Conservation (phyloP, 2,113 vertebrate species). For the Anolis carolinensis region DNA sequence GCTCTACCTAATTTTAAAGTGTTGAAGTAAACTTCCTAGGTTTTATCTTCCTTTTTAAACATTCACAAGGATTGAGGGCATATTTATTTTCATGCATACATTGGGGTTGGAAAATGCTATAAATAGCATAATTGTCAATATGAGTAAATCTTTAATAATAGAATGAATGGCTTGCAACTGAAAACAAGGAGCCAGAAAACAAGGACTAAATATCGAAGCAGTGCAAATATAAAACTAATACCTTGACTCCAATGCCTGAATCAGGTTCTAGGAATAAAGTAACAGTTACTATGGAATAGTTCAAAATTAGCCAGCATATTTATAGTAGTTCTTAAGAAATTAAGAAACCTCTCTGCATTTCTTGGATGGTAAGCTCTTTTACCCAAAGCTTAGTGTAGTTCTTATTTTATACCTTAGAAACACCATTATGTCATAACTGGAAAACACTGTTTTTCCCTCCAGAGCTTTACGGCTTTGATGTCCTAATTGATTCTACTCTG, state of each 20-base stretch:
- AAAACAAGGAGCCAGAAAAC: background rate
- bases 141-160: background rate
- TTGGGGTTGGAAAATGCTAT: background rate
- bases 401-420: background rate
- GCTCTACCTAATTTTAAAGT: background rate
- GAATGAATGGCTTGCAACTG: background rate
- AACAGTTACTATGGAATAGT: background rate
- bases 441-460: conserved; percentile 61
- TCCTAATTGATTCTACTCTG: conserved; percentile 93
- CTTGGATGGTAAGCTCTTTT: background rate
- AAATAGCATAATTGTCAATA: background rate
- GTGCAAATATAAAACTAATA: background rate
- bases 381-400: background rate
- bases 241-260: background rate
- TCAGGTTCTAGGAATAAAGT: background rate
- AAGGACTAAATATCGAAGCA: background rate
- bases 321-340: background rate
- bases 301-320: background rate
- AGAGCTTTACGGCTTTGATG: conserved; percentile 98
- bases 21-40: background rate
- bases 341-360: background rate
- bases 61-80: background rate
- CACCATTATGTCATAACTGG: background rate
- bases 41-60: background rate
- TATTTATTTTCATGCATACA: background rate